These are phyloP conservation scores for Pampusana beccarii DNA, from an alignment of 2,113 vertebrate species.

Conservation along the genomic window DNA sequence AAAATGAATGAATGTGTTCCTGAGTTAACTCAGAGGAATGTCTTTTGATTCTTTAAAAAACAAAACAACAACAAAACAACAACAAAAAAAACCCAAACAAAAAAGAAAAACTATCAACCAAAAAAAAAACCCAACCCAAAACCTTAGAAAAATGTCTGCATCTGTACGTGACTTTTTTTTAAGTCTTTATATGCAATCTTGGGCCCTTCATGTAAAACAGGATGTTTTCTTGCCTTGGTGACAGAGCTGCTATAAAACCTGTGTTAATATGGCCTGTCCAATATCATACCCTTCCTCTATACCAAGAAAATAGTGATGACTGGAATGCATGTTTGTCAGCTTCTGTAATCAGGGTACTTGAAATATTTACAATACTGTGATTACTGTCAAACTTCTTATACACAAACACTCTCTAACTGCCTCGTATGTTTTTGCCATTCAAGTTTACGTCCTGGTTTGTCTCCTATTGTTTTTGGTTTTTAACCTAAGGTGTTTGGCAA, in stretches of 20 bases:
- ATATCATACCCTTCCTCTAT: neutral
- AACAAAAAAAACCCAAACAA: neutral
- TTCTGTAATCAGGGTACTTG: conserved; percentile 48
- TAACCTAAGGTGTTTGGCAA: neutral
- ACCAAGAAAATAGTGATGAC: conserved; percentile 23
- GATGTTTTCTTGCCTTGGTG: neutral
- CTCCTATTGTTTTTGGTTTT: neutral
- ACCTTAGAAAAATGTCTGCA: neutral
- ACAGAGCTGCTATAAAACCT: neutral
- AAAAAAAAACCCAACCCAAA: neutral
- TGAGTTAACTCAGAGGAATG: neutral
- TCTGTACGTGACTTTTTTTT: neutral
- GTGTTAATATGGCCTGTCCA: neutral
- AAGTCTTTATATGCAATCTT: neutral
- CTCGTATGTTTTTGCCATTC: neutral
- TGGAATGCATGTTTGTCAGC: conserved; percentile 48
- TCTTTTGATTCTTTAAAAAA: neutral
- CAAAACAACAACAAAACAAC: neutral
- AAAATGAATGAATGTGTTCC: neutral
- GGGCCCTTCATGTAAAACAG: neutral
- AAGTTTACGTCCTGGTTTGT: neutral
- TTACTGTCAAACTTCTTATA: neutral
- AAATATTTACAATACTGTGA: conserved; percentile 20
- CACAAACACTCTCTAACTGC: neutral
- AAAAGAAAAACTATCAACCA: neutral